phyloP scores from a whole-genome alignment of 1,140 invertebrate genomes.

The Asobara japonica region DNA sequence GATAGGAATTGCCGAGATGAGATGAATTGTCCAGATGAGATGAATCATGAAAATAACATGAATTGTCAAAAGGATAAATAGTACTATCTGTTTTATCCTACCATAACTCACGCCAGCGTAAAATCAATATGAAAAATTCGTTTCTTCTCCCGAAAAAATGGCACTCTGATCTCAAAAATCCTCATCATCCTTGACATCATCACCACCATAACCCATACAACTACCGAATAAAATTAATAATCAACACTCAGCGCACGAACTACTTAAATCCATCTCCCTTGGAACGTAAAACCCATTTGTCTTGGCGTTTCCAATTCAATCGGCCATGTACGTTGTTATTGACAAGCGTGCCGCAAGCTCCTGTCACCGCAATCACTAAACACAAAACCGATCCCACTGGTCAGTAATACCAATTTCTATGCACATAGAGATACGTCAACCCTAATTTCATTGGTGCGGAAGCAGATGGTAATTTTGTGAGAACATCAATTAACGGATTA shows the following conservation, averaged over 20 bases:
- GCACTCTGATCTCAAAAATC: too few relatives aligned
- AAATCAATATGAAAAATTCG: too few relatives aligned
- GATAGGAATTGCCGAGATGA: too few relatives aligned
- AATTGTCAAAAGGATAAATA: too few relatives aligned
- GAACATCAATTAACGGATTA: slow-evolving; percentile 13
- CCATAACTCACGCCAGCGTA: too few relatives aligned
- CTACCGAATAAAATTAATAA: too few relatives aligned
- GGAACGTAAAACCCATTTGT: slow-evolving; percentile 30
- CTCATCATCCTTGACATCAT: too few relatives aligned
- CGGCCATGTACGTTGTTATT: slow-evolving; percentile 22
- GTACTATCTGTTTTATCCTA: too few relatives aligned
- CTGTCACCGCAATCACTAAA: slow-evolving; percentile 42
- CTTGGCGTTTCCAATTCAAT: slow-evolving; percentile 37
- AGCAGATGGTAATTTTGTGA: slow-evolving; percentile 11
- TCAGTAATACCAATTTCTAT: slow-evolving; percentile 30
- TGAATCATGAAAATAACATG: too few relatives aligned
- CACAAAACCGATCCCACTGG: slow-evolving; percentile 42
- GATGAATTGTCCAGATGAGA: too few relatives aligned
- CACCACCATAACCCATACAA: too few relatives aligned
- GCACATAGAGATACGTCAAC: slow-evolving; percentile 10
- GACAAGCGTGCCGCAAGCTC: slow-evolving; percentile 32
- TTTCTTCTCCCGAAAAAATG: too few relatives aligned
- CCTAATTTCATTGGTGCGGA: not conserved
- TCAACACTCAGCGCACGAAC: not conserved
- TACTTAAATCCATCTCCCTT: not conserved